Percentiles rank a stretch among this genome's conserved stretches.
phyloP scores from a whole-genome alignment of 1,140 invertebrate genomes.

The Babylonia areolata region DNA sequence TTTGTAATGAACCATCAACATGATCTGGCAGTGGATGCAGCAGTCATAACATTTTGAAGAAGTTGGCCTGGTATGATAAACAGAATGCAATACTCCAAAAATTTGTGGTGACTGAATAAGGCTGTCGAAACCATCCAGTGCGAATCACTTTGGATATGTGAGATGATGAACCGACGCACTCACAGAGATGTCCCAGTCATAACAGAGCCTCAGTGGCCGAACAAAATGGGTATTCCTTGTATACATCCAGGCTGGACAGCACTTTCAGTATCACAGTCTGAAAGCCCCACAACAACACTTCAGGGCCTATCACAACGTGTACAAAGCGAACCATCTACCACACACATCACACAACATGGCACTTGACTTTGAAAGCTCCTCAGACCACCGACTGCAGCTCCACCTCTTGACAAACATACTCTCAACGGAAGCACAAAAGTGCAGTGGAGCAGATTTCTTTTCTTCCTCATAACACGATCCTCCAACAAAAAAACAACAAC shows the following conservation, averaged over 20 bases:
- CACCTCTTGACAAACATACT: not conserved
- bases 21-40: too few relatives aligned
- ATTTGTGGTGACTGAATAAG: not conserved
- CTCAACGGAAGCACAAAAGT: too few relatives aligned
- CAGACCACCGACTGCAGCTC: not conserved
- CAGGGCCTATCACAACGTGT: not conserved
- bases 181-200: not conserved
- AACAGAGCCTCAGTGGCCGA: not conserved
- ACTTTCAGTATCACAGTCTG: conserved; percentile 7
- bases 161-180: too few relatives aligned
- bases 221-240: not conserved
- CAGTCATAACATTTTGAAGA: too few relatives aligned
- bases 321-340: not conserved
- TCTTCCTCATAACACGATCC: too few relatives aligned
- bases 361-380: not conserved
- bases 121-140: not conserved
- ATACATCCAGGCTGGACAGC: not conserved
- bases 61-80: not conserved
- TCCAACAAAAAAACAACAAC: too few relatives aligned
- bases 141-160: not conserved
- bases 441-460: too few relatives aligned
- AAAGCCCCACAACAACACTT: not conserved
- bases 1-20: too few relatives aligned
- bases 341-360: not conserved
- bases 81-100: not conserved